Percentiles rank a stretch among this genome's conserved stretches.
These are phyloP conservation scores for Notocelia uddmanniana DNA, from an alignment of 2,888 invertebrate genomes.

Conservation along the genomic window DNA sequence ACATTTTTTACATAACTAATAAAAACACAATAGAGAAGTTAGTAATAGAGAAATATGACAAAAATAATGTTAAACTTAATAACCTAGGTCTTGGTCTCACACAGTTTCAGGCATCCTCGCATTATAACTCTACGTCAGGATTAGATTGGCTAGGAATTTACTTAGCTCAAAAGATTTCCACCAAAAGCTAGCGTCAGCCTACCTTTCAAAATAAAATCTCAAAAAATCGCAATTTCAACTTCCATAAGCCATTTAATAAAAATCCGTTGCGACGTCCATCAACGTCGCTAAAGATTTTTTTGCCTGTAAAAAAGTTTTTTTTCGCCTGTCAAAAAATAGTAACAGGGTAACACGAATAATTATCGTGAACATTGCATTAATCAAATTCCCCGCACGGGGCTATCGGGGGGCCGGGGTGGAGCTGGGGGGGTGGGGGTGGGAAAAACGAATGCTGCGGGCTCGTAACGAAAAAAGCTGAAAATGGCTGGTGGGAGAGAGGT, in stretches of 20 bases:
- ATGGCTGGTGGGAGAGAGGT: constrained; percentile 58
- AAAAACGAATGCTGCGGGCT: constrained; percentile 81
- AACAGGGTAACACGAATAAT: constrained; percentile 85
- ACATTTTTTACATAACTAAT: too few relatives aligned
- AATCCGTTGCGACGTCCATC: constrained; percentile 8
- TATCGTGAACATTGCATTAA: constrained; percentile 86
- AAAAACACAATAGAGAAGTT: too few relatives aligned
- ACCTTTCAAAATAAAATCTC: constrained; percentile 14
- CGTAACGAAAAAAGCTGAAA: constrained; percentile 82
- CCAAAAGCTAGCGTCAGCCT: not conserved
- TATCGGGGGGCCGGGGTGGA: constrained; percentile 67
- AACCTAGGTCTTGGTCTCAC: too few relatives aligned
- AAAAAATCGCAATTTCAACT: not conserved
- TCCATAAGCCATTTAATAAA: constrained; percentile 22
- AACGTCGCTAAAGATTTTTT: constrained; percentile 56
- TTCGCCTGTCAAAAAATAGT: constrained; percentile 81
- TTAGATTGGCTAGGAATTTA: not conserved
- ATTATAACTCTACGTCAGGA: too few relatives aligned
- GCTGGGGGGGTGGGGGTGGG: constrained; percentile 57
- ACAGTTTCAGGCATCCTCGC: too few relatives aligned
- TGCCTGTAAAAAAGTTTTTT: constrained; percentile 63
- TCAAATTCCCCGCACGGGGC: constrained; percentile 84
- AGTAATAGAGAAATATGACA: too few relatives aligned
- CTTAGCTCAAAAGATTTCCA: not conserved
- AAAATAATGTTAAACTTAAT: too few relatives aligned